Evolutionary conservation across 2,797 vertebrate genomes (phyloP), one percentile per base, ranked within the genome.

Genomic region (Urophycis tenuis): DNA sequence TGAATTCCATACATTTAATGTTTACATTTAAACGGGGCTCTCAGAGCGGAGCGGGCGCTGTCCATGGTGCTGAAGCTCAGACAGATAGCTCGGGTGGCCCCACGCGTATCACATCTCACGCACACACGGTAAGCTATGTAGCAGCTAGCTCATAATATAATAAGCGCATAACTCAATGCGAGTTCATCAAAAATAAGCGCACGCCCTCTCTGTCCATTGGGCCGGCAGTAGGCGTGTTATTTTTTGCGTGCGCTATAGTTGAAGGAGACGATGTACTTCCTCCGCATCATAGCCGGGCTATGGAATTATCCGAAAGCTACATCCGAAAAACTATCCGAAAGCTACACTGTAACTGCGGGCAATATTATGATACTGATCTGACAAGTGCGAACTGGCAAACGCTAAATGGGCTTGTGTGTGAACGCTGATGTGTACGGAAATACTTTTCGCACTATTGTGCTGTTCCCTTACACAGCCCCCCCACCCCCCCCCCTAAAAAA

Each of bases 41-140:
- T 33, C n/a, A n/a, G n/a, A n/a, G n/a, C 36, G 31, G 39, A 12
- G 1, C 9, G 0, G 36, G 86, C 87, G 81, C 89, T 91, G 85
- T 91, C 89, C 87, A 0, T 77, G 88, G 89, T 91, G 80, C 91
- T 92, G 89, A 91, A 89, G 2, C 17, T 8, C 19, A 7, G 5
- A 3, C 6, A 36, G 5, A 9, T 9, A 36, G 36, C 36, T 11
- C 1, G 1, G 11, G 10, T 15, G 41, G 4, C 8, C 8, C 36
- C 36, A 39, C n/a, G 12, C 39, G 3, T 12, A 41, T 41, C 39
- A 41, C 39, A 41, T 15, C 53, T 7, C 3, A n/a, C 53, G 1
- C 9, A 60, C 2, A 60, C 22, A 9, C 3, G 22, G 8, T 12
- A 12, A 12, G 39, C 39, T 60, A 25, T 17, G n/a, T n/a, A n/a